Base-by-base conservation (phyloP, 2,797 vertebrate genomes). In the Acanthurus tractus region DNA sequence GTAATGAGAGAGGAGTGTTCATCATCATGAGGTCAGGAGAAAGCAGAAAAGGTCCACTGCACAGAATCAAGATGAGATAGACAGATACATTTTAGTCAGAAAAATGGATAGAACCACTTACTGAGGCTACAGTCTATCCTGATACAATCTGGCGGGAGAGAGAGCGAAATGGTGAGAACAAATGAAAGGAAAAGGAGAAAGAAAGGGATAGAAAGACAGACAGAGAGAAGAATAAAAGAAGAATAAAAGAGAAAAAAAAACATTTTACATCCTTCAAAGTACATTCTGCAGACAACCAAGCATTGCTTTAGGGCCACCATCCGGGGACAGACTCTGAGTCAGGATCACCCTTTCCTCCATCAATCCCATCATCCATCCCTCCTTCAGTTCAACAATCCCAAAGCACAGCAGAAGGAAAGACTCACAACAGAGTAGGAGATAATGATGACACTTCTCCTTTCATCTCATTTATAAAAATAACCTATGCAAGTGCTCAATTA, bases 231-330 rank as follows among this genome's bases (percentile, higher is more conserved):
- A 65, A 72, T 70, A 74, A 64, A 78, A 61, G 58, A 79, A 84
- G 64, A 82, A 84, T 57, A 88, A 15, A 13, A 56, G 38, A 58
- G 84, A 84, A 84, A 85, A 84, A 85, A 85, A 92, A 79, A 96
- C 92, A 97, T 96, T 96, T 97, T 96, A 97, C 96, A 97, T 97
- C 97, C 97, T 98, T 98, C 97, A 98, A 96, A 95, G 96, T 96
- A 95, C 94, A 96, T 95, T 96, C 96, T 96, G 96, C 96, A 95
- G 95, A 96, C 95, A 96, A 94, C 92, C 91, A 91, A 93, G 86
- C 92, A 94, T 88, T 88, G 88, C 70, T 92, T 54, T 94, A 85
- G 79, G 95, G 90, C 96, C 97, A 97, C 97, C 95, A 96, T 97
- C 97, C 70, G 96, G 97, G 96, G 96, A 98, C 97, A 94, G 79